phyloP scores from a whole-genome alignment of 2,888 invertebrate species.

The Cataglyphis livida region DNA sequence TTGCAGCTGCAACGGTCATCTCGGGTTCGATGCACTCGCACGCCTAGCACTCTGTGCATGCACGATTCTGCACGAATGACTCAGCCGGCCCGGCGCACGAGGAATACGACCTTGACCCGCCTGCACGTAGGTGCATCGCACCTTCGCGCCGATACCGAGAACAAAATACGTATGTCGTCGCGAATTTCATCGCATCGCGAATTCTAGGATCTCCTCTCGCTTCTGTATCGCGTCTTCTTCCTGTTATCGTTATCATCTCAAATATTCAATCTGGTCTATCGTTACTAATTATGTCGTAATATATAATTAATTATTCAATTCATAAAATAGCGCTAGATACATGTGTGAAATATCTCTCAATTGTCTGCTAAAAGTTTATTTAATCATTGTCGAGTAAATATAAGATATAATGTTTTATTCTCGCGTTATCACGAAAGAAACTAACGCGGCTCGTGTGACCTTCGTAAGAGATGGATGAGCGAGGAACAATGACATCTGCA shows the following conservation, averaged over 20 bases:
- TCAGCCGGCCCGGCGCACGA: slow-evolving; percentile 80
- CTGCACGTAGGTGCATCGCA: slow-evolving; percentile 82
- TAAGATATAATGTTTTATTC: slow-evolving; percentile 52
- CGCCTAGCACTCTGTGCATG: slow-evolving; percentile 72
- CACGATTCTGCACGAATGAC: slow-evolving; percentile 82
- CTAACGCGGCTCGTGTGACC: slow-evolving; percentile 33
- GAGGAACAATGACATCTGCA: slow-evolving; percentile 50
- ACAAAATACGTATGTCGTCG: slow-evolving; percentile 33
- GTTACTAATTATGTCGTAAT: neutral
- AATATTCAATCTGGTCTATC: neutral
- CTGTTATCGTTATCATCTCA: neutral
- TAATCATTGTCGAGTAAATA: slow-evolving; percentile 35
- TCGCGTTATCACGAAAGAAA: slow-evolving; percentile 51
- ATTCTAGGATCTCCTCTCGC: neutral
- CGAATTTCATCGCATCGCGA: neutral
- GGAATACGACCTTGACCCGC: slow-evolving; percentile 84
- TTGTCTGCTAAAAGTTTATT: slow-evolving; percentile 43
- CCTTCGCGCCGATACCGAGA: slow-evolving; percentile 70
- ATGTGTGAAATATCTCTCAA: neutral
- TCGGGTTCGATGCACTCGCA: slow-evolving; percentile 83
- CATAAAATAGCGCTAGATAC: neutral
- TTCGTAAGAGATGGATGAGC: slow-evolving; percentile 39
- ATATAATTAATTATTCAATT: neutral
- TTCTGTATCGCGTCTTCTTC: neutral
- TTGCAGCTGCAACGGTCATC: slow-evolving; percentile 84